phyloP scores from a whole-genome alignment of 2,797 vertebrate genomes.

The Acanthopagrus latus region DNA sequence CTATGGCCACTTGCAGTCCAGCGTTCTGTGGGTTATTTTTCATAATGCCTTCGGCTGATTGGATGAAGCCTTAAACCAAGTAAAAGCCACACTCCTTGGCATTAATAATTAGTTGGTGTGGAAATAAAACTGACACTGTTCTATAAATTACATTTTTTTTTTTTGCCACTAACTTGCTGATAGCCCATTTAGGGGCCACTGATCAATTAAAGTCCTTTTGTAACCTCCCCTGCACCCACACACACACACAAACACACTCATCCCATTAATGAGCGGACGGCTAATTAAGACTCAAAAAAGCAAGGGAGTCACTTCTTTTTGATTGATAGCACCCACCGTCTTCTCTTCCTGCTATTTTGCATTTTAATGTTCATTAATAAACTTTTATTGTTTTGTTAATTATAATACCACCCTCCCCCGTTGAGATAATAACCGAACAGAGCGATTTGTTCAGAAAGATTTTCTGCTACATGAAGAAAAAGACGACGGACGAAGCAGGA shows the following conservation, averaged over 20 bases:
- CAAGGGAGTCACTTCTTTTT: constrained; percentile 92
- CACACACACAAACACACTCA: constrained; percentile 83
- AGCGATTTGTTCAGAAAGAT: constrained; percentile 79
- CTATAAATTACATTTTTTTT: constrained; percentile 82
- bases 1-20: not conserved
- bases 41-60: constrained; percentile 32
- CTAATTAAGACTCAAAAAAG: constrained; percentile 98
- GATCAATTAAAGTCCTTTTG: constrained; percentile 94
- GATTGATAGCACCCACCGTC: constrained; percentile 90
- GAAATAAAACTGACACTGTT: constrained; percentile 83
- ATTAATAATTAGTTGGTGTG: constrained; percentile 77
- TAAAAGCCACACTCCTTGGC: constrained; percentile 60
- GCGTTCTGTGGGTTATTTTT: constrained; percentile 14
- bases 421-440: constrained; percentile 88
- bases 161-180: constrained; percentile 85
- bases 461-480: constrained; percentile 77
- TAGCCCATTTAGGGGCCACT: constrained; percentile 92
- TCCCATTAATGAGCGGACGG: constrained; percentile 96
- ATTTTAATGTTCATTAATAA: constrained; percentile 99
- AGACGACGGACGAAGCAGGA: constrained; percentile 40
- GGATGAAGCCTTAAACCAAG: constrained; percentile 45
- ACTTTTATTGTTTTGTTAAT: constrained; percentile 99
- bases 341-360: constrained; percentile 93
- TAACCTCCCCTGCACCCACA: constrained; percentile 87
- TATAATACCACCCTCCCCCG: constrained; percentile 91